Evolutionary conservation across 2,113 vertebrate genomes (phyloP), one percentile per base, ranked within the genome.

Genomic region (Gnathonemus echidnorhynchus): DNA sequence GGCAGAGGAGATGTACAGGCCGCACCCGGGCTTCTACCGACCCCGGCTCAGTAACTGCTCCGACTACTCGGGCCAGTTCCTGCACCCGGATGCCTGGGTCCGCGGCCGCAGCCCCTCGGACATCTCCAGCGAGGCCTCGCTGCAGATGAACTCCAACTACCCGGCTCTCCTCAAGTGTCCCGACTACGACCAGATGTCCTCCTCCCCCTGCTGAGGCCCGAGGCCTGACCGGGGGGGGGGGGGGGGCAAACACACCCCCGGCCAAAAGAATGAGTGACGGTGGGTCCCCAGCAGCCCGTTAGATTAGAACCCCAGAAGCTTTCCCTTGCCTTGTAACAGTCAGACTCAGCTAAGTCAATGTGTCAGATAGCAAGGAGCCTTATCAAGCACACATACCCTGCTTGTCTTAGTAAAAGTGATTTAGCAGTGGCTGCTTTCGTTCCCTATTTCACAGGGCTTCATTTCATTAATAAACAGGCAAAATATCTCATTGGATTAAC

Each of bases 41-140:
- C 97, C 97, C 0, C 97, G 97, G 0, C 97, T 97, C 91, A 98
- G 97, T 95, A 98, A 98, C 95, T 98, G 97, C 95, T 98, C 97
- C 0, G 96, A 98, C 91, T 98, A 97, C 95, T 98, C 97, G 0
- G 97, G 97, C 17, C 97, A 98, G 93, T 98, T 97, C 95, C 94
- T 98, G 90, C 97, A 98, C 89, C 97, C 97, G 0, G 97, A 98
- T 0, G 95, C 96, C 1, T 97, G 97, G 97, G 95, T 95, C 0
- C 94, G 97, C 1, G 97, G 97, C 0, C 97, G 97, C 89, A 98
- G 97, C 91, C 95, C 97, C 1, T 98, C 97, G 0, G 96, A 97
- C 89, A 97, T 98, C 94, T 98, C 97, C 94, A 97, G 97, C 0
- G 97, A 98, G 88, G 96, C 97, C 0, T 98, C 97, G 3, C 94